These are phyloP conservation scores for Euzetes globulus DNA, from an alignment of 2,888 invertebrate species.

Conservation along the genomic window DNA sequence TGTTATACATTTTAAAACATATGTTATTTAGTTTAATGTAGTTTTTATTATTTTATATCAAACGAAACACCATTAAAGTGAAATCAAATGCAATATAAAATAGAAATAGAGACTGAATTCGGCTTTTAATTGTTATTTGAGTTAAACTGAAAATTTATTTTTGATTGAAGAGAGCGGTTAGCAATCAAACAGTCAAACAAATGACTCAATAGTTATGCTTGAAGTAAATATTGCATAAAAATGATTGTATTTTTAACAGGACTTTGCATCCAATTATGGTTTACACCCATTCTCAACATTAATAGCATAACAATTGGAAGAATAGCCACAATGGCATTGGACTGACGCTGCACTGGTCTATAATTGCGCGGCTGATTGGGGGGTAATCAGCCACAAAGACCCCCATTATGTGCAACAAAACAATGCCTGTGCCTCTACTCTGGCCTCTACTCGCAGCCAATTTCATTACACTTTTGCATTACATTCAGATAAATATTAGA, in stretches of 20 bases:
- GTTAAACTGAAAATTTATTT: constrained; percentile 11
- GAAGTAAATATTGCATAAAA: constrained; percentile 4
- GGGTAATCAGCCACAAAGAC: background rate
- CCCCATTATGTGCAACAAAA: background rate
- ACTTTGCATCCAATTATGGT: background rate
- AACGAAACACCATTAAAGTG: background rate
- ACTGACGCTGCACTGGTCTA: background rate
- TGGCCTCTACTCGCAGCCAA: too few relatives aligned
- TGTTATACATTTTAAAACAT: constrained; percentile 19
- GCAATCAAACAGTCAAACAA: background rate
- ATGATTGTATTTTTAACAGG: constrained; percentile 17
- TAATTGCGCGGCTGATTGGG: background rate
- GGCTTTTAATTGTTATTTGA: background rate
- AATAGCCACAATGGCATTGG: constrained; percentile 4
- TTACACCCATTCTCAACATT: constrained; percentile 16
- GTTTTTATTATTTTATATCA: constrained; percentile 17
- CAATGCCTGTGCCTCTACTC: too few relatives aligned
- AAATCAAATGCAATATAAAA: background rate
- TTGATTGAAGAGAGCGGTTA: background rate
- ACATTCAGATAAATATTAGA: background rate
- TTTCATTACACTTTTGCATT: too few relatives aligned
- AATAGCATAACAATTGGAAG: constrained; percentile 13
- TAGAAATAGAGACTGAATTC: background rate
- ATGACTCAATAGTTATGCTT: background rate
- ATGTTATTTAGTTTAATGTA: constrained; percentile 14